phyloP scores from a whole-genome alignment of 2,113 vertebrate species.

The Diglossa brunneiventris region DNA sequence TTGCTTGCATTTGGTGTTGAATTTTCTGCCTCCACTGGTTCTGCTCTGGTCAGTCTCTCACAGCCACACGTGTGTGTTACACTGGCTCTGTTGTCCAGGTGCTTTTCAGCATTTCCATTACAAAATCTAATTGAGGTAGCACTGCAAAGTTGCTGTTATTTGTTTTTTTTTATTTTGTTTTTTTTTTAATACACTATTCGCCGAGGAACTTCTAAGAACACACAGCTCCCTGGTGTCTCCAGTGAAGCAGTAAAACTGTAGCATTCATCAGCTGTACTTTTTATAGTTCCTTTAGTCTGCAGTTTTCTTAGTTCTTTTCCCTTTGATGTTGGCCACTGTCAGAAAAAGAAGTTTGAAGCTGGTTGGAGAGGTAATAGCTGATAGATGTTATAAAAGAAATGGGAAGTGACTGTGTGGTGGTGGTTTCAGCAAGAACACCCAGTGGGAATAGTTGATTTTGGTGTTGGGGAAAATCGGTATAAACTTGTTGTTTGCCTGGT shows the following conservation, averaged over 20 bases:
- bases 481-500: not conserved
- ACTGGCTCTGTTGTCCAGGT: not conserved
- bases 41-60: not conserved
- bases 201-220: not conserved
- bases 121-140: not conserved
- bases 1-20: not conserved
- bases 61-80: not conserved
- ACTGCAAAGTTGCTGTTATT: not conserved
- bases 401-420: accelerated
- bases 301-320: not conserved
- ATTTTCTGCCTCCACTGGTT: not conserved
- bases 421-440: not conserved
- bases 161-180: not conserved
- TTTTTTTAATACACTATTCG: not conserved
- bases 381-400: not conserved
- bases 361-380: not conserved
- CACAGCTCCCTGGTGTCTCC: not conserved
- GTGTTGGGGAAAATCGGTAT: not conserved
- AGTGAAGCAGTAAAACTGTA: not conserved
- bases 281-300: not conserved
- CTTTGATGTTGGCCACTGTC: not conserved
- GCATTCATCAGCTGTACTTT: not conserved
- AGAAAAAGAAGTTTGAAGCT: not conserved
- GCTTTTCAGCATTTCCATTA: not conserved
- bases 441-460: not conserved